These are phyloP conservation scores for Oplegnathus fasciatus DNA, from an alignment of 2,113 vertebrate species.

Conservation along the genomic window DNA sequence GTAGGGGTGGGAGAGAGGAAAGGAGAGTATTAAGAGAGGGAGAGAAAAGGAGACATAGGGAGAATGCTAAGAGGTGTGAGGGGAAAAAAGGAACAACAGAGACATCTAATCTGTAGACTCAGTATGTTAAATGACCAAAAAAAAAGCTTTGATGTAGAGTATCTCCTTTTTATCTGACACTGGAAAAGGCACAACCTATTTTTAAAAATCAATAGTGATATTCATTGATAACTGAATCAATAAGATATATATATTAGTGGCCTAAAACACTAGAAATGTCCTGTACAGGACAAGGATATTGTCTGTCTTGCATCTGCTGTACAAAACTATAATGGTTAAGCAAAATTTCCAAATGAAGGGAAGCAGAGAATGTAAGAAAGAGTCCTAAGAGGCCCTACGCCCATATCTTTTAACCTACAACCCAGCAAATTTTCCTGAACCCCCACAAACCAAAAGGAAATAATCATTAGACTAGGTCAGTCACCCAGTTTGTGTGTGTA, in stretches of 20 bases:
- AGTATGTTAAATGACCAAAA: slow-evolving; percentile 66
- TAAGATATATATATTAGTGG: background rate
- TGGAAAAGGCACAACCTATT: background rate
- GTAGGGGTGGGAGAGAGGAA: slow-evolving; percentile 81
- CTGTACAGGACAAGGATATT: background rate
- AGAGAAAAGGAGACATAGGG: slow-evolving; percentile 70
- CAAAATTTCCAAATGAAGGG: slow-evolving; percentile 20
- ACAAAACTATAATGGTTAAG: slow-evolving; percentile 18
- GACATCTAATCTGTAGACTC: slow-evolving; percentile 68
- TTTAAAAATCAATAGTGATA: slow-evolving; percentile 10
- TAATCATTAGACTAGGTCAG: slow-evolving; percentile 72
- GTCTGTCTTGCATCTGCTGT: background rate
- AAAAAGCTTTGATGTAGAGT: slow-evolving; percentile 56
- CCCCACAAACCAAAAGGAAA: slow-evolving; percentile 63
- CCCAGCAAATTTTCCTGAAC: slow-evolving; percentile 49
- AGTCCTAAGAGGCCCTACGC: slow-evolving; percentile 13
- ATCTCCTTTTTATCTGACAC: slow-evolving; percentile 8
- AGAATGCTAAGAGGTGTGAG: slow-evolving; percentile 76
- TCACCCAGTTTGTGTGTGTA: slow-evolving; percentile 53
- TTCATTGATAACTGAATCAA: slow-evolving; percentile 17
- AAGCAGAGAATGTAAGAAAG: slow-evolving; percentile 26
- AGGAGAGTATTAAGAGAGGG: slow-evolving; percentile 69
- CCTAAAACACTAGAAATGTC: slow-evolving; percentile 16
- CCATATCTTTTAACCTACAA: slow-evolving; percentile 46
- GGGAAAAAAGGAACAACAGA: slow-evolving; percentile 42